Conservation (phyloP, 2,797 vertebrate species). For the Darevskia mixta region DNA sequence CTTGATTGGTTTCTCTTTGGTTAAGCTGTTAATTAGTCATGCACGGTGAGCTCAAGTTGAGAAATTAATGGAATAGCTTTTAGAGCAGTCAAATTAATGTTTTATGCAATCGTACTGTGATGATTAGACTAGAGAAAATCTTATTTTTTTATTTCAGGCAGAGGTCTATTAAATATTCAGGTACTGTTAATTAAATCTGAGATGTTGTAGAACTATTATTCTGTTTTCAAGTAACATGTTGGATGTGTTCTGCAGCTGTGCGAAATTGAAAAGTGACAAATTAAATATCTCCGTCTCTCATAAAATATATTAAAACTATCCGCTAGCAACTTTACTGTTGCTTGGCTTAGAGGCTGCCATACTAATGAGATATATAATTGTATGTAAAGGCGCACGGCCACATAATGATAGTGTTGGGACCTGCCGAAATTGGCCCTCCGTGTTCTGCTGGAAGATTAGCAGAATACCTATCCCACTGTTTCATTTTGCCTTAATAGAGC, state of each 20-base stretch:
- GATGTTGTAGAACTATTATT: neutral
- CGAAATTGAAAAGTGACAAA: conserved; percentile 5
- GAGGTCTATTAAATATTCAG: neutral
- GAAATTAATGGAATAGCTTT: neutral
- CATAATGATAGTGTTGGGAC: neutral
- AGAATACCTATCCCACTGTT: neutral
- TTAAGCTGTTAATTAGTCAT: neutral
- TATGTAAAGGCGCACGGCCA: too few relatives aligned
- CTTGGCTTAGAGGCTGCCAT: neutral
- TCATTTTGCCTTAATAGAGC: neutral
- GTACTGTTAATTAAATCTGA: conserved; percentile 1
- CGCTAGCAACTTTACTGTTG: neutral
- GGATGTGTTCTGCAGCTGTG: neutral
- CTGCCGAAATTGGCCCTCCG: neutral
- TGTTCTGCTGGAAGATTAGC: neutral
- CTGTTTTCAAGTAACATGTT: neutral
- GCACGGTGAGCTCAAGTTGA: neutral
- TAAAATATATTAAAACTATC: neutral
- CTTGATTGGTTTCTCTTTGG: neutral
- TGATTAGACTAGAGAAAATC: neutral
- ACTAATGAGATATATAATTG: neutral
- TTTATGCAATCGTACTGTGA: neutral
- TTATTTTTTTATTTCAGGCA: neutral
- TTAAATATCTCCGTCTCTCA: neutral
- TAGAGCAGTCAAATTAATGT: conserved; percentile 6